Conservation (phyloP, 2,797 vertebrate genomes). For the Bradypodion pumilum region DNA sequence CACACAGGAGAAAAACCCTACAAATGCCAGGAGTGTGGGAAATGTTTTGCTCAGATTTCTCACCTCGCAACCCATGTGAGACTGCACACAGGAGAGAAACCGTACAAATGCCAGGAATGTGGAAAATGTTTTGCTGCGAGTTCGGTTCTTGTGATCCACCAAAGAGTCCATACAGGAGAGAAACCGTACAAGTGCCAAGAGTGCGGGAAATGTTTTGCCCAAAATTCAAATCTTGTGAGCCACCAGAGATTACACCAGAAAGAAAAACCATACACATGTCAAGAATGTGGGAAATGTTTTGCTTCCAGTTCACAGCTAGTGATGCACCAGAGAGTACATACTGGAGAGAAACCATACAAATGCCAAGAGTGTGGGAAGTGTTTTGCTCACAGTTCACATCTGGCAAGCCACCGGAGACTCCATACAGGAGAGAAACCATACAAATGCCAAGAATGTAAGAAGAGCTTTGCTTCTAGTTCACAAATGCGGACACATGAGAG, state of each 20-base stretch:
- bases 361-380: neutral
- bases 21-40: slow-evolving; percentile 44
- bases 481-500: neutral
- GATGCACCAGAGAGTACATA: neutral
- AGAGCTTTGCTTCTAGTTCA: neutral
- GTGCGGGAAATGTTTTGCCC: neutral
- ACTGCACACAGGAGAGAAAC: slow-evolving; percentile 47
- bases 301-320: neutral
- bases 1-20: slow-evolving; percentile 51
- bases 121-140: neutral
- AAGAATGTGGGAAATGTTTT: neutral
- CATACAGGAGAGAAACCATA: slow-evolving; percentile 5
- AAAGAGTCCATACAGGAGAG: neutral
- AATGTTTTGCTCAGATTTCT: slow-evolving; percentile 45
- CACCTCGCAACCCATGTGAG: slow-evolving; percentile 40
- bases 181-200: neutral
- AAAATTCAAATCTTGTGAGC: neutral
- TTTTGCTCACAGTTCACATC: neutral
- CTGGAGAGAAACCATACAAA: neutral
- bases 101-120: slow-evolving; percentile 31
- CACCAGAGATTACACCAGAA: neutral
- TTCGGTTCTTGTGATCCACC: neutral
- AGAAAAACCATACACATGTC: neutral
- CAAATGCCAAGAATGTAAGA: neutral
- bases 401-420: neutral